These are phyloP conservation scores for Leguminivora glycinivorella DNA, from an alignment of 1,140 invertebrate genomes.

Conservation along the genomic window DNA sequence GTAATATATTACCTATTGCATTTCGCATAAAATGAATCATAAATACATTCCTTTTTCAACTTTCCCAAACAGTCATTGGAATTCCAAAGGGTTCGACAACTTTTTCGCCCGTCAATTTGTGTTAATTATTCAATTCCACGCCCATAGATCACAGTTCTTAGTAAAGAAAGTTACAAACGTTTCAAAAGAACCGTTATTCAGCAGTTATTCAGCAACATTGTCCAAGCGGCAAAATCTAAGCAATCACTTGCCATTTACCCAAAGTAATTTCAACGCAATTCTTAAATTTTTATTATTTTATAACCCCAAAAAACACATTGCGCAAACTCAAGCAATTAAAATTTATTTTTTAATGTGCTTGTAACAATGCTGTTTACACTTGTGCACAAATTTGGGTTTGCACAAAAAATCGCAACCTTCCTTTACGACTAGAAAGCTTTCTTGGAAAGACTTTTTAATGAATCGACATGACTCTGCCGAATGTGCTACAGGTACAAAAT, in stretches of 20 bases:
- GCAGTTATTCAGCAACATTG: constrained; percentile 7
- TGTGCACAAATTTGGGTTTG: constrained; percentile 10
- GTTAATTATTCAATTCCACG: constrained; percentile 24
- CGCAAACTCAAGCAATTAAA: constrained; percentile 13
- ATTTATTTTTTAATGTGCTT: constrained; percentile 16
- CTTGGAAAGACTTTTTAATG: constrained; percentile 15
- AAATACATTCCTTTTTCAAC: constrained; percentile 2
- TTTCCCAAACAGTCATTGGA: constrained; percentile 1
- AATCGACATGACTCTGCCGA: not conserved
- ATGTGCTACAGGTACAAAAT: not conserved
- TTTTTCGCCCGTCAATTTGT: constrained; percentile 1
- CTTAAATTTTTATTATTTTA: constrained; percentile 10
- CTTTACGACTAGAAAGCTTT: constrained; percentile 20
- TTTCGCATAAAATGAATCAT: constrained; percentile 10
- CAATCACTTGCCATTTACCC: not conserved
- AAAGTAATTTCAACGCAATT: not conserved
- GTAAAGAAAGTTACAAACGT: constrained; percentile 22
- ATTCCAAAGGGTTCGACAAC: constrained; percentile 15
- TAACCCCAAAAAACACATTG: constrained; percentile 16
- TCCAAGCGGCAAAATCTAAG: constrained; percentile 10
- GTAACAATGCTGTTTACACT: constrained; percentile 10
- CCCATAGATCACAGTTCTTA: constrained; percentile 9
- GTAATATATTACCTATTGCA: not conserved
- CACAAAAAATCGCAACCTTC: constrained; percentile 16
- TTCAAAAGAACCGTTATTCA: constrained; percentile 9